Percentiles rank a stretch among this genome's conserved stretches.
These are phyloP conservation scores for Tinea pellionella DNA, from an alignment of 2,888 invertebrate species.

Conservation along the genomic window DNA sequence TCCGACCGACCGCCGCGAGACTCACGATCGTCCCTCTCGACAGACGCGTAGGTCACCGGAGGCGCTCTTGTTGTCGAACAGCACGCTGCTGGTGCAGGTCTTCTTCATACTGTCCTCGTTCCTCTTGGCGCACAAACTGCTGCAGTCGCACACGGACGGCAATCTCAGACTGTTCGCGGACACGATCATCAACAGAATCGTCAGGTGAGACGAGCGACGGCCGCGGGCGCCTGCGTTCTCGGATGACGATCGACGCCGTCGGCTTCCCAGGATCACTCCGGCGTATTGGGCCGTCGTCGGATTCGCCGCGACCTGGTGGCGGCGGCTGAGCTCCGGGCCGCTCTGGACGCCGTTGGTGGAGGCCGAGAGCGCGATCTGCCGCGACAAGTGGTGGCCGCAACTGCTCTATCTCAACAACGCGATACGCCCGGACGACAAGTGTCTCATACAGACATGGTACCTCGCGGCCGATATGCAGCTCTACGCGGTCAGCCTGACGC, in stretches of 20 bases:
- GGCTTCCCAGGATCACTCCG: conserved; percentile 39
- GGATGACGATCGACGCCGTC: not conserved
- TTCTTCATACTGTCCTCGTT: conserved; percentile 61
- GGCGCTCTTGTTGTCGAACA: conserved; percentile 50
- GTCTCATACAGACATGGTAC: conserved; percentile 62
- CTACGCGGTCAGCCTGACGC: conserved; percentile 37
- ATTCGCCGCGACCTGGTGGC: conserved; percentile 55
- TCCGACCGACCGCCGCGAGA: too few species aligned
- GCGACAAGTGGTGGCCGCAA: conserved; percentile 55
- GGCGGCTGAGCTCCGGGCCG: conserved; percentile 37
- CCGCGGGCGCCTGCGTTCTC: not conserved
- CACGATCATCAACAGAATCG: conserved; percentile 49
- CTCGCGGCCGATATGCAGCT: conserved; percentile 61
- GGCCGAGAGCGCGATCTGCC: conserved; percentile 43
- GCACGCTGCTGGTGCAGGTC: conserved; percentile 58
- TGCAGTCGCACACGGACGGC: conserved; percentile 27
- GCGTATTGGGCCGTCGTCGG: conserved; percentile 52
- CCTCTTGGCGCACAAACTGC: conserved; percentile 53
- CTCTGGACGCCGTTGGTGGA: conserved; percentile 46
- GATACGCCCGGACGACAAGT: conserved; percentile 44
- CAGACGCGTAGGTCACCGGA: conserved; percentile 42
- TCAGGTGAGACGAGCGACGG: conserved; percentile 34
- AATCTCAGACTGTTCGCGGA: conserved; percentile 25
- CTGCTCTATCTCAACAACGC: conserved; percentile 54
- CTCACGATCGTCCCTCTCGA: not conserved